phyloP scores from a whole-genome alignment of 2,113 vertebrate genomes.

The Grammomys surdaster region DNA sequence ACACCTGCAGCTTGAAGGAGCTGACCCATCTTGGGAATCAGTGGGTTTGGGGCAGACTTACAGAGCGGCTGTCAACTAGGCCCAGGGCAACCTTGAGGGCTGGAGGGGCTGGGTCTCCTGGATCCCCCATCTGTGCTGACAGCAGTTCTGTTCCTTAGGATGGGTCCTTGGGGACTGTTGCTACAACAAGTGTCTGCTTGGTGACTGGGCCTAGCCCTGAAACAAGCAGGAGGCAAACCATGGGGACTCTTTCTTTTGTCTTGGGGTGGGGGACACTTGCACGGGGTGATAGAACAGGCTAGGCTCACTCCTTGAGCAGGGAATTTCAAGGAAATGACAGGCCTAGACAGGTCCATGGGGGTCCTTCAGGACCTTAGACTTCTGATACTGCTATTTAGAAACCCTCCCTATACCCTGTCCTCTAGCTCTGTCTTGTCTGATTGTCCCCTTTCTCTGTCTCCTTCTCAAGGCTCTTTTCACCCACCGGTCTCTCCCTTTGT shows the following conservation, averaged over 20 bases:
- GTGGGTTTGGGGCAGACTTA: conserved; percentile 64
- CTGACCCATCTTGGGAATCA: conserved; percentile 10
- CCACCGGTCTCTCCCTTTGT: background rate
- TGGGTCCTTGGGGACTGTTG: conserved; percentile 68
- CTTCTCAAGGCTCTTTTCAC: background rate
- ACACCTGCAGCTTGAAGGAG: conserved; percentile 9
- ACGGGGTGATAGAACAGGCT: background rate
- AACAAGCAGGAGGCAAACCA: background rate
- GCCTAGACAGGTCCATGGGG: background rate
- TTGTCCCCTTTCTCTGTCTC: background rate
- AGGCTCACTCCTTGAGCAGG: background rate
- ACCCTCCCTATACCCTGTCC: background rate
- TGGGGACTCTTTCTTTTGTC: background rate
- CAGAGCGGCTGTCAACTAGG: background rate
- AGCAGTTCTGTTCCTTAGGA: background rate
- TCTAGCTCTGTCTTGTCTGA: background rate
- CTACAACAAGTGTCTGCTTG: conserved; percentile 77
- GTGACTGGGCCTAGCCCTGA: conserved; percentile 44
- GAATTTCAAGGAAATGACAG: background rate
- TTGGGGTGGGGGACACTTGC: background rate
- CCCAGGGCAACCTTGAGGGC: background rate
- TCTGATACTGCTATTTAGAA: background rate
- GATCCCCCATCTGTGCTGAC: conserved; percentile 66
- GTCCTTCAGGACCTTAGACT: background rate
- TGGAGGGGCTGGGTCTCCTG: background rate